Base-by-base conservation (phyloP, 2,797 vertebrate species). In the Harpagifer antarcticus region DNA sequence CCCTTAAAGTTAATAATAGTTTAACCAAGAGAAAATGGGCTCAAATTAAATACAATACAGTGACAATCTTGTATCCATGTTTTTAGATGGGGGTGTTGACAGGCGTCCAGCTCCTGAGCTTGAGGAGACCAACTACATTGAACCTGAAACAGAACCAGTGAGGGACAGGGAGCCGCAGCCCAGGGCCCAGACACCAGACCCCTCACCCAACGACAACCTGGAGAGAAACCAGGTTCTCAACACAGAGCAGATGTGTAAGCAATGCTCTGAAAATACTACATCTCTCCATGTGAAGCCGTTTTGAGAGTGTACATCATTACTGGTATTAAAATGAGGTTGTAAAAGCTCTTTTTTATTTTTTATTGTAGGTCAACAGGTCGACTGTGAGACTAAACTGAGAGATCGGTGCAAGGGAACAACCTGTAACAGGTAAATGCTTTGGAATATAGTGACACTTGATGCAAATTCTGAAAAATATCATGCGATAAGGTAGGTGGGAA, bases 391-490 rank as follows among this genome's bases (percentile, higher is more conserved):
- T 20, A 96, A 96, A 83, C 91, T 99, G 77, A 95, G 98, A 84
- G 98, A 99, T 90, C 95, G 94, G 60, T 99, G 98, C 92, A 99
- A 99, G 94, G 98, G 98, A 87, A 99, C 97, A 48, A 98, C 97
- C 49, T 99, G 98, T 68, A 99, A 99, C 94, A 97, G 98, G 98
- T 99, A 94, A 79, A 74, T 5, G n/a, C 43, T 10, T 0, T 50
- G 31, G 20, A 56, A 54, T 5, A 43, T 11, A 15, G 44, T 23
- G 44, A 43, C 13, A 44, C 40, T 27, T 2, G 11, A 58, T 40
- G 11, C 15, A 19, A 40, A 9, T 15, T 50, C 4, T 23, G 17
- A 42, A 56, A 37, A 37, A 37, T 37, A 37, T 37, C 17, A 52
- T 45, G 49, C 19, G 3, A 33, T 43, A 16, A 33, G 20, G 16